phyloP scores from a whole-genome alignment of 2,888 invertebrate species.

The Pyrrhosoma nymphula region DNA sequence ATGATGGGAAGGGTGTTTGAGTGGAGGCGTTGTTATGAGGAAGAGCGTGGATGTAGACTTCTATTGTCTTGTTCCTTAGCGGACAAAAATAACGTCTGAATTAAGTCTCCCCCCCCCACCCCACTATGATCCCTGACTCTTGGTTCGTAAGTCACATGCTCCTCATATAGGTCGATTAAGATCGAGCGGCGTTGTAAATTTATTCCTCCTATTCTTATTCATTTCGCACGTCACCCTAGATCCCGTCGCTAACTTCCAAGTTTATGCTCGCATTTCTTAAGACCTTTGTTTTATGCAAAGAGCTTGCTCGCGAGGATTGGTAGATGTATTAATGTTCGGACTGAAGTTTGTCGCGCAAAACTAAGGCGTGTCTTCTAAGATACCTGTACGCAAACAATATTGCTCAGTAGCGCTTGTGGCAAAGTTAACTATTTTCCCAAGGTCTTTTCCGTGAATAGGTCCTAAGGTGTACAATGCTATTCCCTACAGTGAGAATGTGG shows the following conservation, averaged over 20 bases:
- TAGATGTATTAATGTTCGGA: too few species aligned
- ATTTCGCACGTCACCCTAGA: neutral
- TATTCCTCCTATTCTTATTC: neutral
- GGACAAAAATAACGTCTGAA: constrained; percentile 56
- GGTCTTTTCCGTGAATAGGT: too few species aligned
- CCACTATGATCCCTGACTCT: too few species aligned
- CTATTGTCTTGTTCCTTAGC: constrained; percentile 54
- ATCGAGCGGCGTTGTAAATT: neutral
- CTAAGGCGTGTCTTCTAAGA: too few species aligned
- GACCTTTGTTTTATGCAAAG: neutral
- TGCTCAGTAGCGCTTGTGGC: too few species aligned
- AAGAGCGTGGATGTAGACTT: neutral
- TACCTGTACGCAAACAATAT: too few species aligned
- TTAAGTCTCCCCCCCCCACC: constrained; percentile 18
- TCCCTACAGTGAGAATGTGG: too few species aligned
- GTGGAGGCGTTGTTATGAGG: neutral
- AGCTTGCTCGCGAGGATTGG: neutral
- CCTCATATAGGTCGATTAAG: neutral
- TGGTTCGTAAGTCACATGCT: neutral
- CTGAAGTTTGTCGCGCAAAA: too few species aligned
- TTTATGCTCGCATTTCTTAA: too few species aligned
- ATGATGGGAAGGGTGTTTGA: neutral
- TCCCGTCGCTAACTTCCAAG: too few species aligned
- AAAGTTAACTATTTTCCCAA: too few species aligned
- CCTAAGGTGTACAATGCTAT: too few species aligned